These are phyloP conservation scores for Drosophila formosana DNA, from an alignment of 2,888 invertebrate species.

Conservation along the genomic window DNA sequence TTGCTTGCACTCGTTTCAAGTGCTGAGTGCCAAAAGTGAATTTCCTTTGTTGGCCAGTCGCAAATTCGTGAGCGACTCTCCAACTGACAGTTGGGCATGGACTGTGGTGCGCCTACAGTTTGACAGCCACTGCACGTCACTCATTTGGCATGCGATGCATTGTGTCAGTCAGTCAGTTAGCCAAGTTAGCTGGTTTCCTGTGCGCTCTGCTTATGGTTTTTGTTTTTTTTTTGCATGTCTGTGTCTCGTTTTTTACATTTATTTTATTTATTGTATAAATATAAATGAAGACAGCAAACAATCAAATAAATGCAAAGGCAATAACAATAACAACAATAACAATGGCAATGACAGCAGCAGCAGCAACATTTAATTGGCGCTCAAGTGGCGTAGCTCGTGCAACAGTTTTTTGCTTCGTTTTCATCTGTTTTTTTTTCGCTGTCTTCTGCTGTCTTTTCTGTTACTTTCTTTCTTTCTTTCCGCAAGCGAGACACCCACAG, in stretches of 20 bases:
- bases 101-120: conserved; percentile 21
- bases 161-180: conserved; percentile 3
- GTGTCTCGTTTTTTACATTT: conserved; percentile 1
- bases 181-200: conserved; percentile 32
- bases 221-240: conserved; percentile 3
- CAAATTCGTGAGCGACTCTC: not conserved
- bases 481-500: conserved; percentile 66
- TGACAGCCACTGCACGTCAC: conserved; percentile 16
- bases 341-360: conserved; percentile 8
- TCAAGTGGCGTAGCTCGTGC: conserved; percentile 39
- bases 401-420: conserved; percentile 43
- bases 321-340: conserved; percentile 36
- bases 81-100: conserved; percentile 7
- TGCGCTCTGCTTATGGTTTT: conserved; percentile 1
- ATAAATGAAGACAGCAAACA: conserved; percentile 16
- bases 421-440: not conserved
- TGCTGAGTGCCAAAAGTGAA: conserved; percentile 8
- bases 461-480: conserved; percentile 64
- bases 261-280: conserved; percentile 47
- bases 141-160: conserved; percentile 44
- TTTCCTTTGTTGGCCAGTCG: conserved; percentile 6
- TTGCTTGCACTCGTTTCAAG: not conserved
- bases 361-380: conserved; percentile 60
- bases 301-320: conserved; percentile 19
- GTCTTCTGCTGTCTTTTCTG: conserved; percentile 1